phyloP scores from a whole-genome alignment of 2,113 vertebrate genomes.

The Cyanistes caeruleus region DNA sequence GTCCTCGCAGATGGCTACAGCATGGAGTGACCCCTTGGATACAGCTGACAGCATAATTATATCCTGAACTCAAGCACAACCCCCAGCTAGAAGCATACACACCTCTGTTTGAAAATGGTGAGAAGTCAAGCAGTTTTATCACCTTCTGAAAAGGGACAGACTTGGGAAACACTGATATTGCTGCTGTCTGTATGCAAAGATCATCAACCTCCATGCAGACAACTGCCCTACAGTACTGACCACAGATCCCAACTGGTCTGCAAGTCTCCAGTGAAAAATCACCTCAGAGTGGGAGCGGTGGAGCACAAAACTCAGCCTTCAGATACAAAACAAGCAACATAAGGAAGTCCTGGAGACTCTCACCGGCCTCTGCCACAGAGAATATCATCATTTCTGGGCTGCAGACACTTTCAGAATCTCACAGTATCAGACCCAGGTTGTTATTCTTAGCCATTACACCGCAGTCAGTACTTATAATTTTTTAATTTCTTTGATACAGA shows the following conservation, averaged over 20 bases:
- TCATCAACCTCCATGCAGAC: not conserved
- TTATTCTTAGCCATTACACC: not conserved
- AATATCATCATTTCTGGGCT: not conserved
- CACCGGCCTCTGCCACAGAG: not conserved
- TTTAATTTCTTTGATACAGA: not conserved
- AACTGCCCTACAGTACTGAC: not conserved
- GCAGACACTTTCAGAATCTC: not conserved
- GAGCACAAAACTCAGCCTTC: not conserved
- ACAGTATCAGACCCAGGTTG: not conserved
- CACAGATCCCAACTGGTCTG: not conserved
- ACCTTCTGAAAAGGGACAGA: not conserved
- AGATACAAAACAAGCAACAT: not conserved
- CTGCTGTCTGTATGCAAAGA: not conserved
- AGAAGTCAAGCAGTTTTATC: not conserved
- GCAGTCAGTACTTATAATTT: not conserved
- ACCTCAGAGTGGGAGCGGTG: not conserved
- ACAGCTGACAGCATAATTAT: not conserved
- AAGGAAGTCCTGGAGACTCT: not conserved
- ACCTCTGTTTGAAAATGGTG: not conserved
- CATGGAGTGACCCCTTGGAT: not conserved
- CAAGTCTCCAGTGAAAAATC: not conserved
- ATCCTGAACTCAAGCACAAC: not conserved
- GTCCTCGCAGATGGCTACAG: not conserved
- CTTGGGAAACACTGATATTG: not conserved
- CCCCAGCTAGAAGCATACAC: not conserved